A percentile compares a stretch with the other conserved stretches of the same genome.
phyloP scores from a whole-genome alignment of 2,888 invertebrate genomes.

The Acleris holmiana region DNA sequence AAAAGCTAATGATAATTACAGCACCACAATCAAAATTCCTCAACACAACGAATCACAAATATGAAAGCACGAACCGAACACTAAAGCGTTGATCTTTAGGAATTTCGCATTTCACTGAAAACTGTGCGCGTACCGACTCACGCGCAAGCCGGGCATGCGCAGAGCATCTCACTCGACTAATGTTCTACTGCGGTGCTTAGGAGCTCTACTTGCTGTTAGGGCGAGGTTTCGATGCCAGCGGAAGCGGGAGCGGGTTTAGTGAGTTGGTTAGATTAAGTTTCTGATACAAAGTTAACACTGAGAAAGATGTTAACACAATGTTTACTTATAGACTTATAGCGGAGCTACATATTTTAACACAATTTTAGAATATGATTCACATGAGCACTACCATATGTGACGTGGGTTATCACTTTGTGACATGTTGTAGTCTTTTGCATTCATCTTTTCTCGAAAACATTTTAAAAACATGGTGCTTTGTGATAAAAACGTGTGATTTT shows the following conservation, averaged over 20 bases:
- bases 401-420: no score
- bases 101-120: conserved; percentile 31
- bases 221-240: conserved; percentile 49
- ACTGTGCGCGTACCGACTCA: conserved; percentile 51
- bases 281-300: neutral
- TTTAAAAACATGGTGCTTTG: no score
- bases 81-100: conserved; percentile 37
- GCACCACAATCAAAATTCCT: conserved; percentile 26
- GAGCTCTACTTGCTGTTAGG: conserved; percentile 58
- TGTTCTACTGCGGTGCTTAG: conserved; percentile 56
- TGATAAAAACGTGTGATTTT: no score
- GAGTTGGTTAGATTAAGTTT: neutral
- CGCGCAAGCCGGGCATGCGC: conserved; percentile 69
- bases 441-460: no score
- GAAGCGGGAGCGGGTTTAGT: conserved; percentile 34
- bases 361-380: no score
- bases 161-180: conserved; percentile 74
- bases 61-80: conserved; percentile 42
- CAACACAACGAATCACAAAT: neutral
- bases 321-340: no score
- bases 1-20: neutral
- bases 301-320: no score
- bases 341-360: no score
- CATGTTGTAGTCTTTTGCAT: no score
- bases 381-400: no score